Base-by-base conservation (phyloP, 2,888 invertebrate species). In the Athrips mouffetella region DNA sequence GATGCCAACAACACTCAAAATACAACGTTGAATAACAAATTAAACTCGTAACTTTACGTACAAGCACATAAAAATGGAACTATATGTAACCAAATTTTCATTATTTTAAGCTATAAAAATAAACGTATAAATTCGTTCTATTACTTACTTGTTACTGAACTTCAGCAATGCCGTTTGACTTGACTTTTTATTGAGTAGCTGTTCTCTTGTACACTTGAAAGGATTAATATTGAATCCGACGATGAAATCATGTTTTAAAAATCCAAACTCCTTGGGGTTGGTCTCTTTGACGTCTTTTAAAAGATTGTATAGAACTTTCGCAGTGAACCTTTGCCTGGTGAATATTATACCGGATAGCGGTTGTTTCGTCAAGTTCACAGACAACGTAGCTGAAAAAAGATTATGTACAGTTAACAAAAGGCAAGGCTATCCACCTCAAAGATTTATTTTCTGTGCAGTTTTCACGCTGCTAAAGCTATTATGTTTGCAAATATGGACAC, bases 281-380 rank as follows among this genome's bases (percentile, higher is more conserved):
- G 50, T 29, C 16, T 84, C 60, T 7, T 76, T 80, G 0, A 90
- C 89, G 0, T 85, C 77, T 49, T 91, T 89, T 3, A 96, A 61
- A 2, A 95, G 68, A 52, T 94, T 92, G 67, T 90, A 94, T 0
- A 97, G 63, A 5, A 94, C 88, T 76, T 94, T 94, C 0, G 96
- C 94, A 0, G 94, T 93, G 58, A 93, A 92, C 41, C 96, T 86
- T 57, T 93, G 89, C 60, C 92, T 81, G 0, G 94, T 93, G 73
- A 96, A 95, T 51, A 96, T 89, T 13, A 96, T 90, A 0, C 91
- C 91, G 45, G 92, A 93, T 7, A 94, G 74, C 4, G 88, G 81
- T 58, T 90, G 85, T 10, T 70, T 67, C 0, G 58, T 16, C 15
- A 50, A 61, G 51, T 89, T 88, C 0, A 76, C 54, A 60, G 62